Base-by-base conservation (phyloP, 2,797 vertebrate genomes). In the Spinibarbus caldwelli region DNA sequence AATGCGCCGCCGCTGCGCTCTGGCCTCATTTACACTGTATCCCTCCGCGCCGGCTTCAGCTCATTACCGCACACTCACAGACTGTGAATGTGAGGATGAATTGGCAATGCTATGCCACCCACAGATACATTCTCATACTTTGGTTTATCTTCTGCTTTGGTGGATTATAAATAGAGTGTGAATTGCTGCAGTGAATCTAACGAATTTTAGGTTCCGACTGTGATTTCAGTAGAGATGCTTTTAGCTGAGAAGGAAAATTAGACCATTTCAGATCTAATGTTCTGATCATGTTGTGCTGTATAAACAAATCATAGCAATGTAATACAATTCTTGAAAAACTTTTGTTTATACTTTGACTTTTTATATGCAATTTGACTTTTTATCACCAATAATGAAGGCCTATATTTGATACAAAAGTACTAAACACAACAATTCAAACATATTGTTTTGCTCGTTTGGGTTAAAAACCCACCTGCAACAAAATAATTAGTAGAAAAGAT, bases 11-110 rank as follows among this genome's bases (percentile, higher is more conserved):
- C 47, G n/a, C 62, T 52, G 87, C 80, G 73, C 77, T 85, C 77
- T 67, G 75, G 79, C 78, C 70, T 81, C 70, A 78, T 68, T 80
- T 67, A 85, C 83, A 17, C 62, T 73, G 83, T 89, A 90, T 91
- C 85, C 77, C 73, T 91, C 89, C 90, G 90, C 89, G 52, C 64
- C 36, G 76, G n/a, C 45, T 66, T 72, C 17, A 52, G 5, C 38
- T 83, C 64, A 73, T 79, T 70, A 81, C 36, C 21, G 38, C 41
- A 66, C 38, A 19, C 14, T 19, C 38, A 11, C 34, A 45, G 38
- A 23, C 36, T 3, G n/a, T n/a, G n/a, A 34, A 3, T 34, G 31
- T 34, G 47, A 23, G 72, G 72, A 76, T 14, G 29, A 75, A 52
- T 12, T 49, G 17, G 26, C 45, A 36, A 23, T 54, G 31, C 21